Percentiles rank a stretch among this genome's conserved stretches.
Evolutionary conservation across 2,797 vertebrate species (phyloP).

Genomic region (Gadopsis bispinosus): DNA sequence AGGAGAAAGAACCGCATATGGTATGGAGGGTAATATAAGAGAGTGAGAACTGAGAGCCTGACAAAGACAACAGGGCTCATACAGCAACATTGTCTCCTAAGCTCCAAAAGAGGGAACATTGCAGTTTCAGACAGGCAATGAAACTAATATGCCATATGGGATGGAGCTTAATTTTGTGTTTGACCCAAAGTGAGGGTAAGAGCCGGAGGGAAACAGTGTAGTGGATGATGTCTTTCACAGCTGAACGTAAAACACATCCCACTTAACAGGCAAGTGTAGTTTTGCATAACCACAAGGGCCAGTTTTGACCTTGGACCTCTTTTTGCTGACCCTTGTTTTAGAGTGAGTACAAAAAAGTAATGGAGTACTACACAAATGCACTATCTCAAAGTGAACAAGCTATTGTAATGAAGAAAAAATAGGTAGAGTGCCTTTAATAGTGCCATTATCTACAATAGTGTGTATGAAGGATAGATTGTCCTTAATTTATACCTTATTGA

Average conservation of each 20-base stretch:
- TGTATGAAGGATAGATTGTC: too few species aligned
- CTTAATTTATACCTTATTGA: too few species aligned
- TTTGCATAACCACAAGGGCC: too few species aligned
- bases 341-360: neutral
- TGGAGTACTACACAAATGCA: neutral
- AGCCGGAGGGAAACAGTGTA: neutral
- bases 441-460: too few species aligned
- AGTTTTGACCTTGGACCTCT: neutral
- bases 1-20: neutral
- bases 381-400: neutral
- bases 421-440: too few species aligned
- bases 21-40: neutral
- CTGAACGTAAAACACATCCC: neutral
- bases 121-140: neutral
- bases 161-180: slow-evolving; percentile 10
- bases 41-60: neutral
- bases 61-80: neutral
- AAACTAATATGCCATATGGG: slow-evolving; percentile 8
- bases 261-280: neutral
- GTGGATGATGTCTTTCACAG: neutral
- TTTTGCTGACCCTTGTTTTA: neutral
- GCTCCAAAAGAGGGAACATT: neutral
- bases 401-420: neutral
- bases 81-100: neutral
- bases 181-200: neutral